phyloP scores from a whole-genome alignment of 2,888 invertebrate genomes.

The Prosapia bicincta region DNA sequence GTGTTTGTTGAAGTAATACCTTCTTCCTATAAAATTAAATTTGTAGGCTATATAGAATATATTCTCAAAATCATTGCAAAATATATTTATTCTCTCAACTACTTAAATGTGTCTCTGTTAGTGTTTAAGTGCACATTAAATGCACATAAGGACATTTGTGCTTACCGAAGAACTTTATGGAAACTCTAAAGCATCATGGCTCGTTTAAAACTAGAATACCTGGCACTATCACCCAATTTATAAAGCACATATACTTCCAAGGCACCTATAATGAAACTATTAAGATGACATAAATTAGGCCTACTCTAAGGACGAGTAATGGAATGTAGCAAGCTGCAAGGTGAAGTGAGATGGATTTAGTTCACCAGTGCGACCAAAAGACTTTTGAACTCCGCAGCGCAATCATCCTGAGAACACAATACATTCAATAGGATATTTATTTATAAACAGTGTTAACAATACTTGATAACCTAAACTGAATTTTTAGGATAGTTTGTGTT shows the following conservation, averaged over 20 bases:
- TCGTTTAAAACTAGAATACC: not conserved
- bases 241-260: slow-evolving; percentile 2
- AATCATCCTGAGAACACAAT: slow-evolving; percentile 36
- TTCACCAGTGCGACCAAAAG: slow-evolving; percentile 35
- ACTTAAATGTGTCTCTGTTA: not conserved
- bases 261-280: slow-evolving; percentile 18
- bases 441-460: no score
- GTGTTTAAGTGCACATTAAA: not conserved
- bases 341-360: slow-evolving; percentile 13
- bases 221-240: not conserved
- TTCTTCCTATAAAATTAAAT: no score
- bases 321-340: slow-evolving; percentile 7
- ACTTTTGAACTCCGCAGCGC: slow-evolving; percentile 37
- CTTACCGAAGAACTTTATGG: no score
- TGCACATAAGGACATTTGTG: no score
- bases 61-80: not conserved
- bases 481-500: no score
- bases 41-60: no score
- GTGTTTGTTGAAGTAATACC: not conserved
- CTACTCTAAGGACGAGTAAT: not conserved
- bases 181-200: no score
- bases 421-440: slow-evolving; percentile 25
- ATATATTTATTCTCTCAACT: not conserved
- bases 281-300: not conserved
- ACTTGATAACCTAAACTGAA: no score